Conservation (phyloP, 1,140 invertebrate genomes). For the Neodiprion pinetum region DNA sequence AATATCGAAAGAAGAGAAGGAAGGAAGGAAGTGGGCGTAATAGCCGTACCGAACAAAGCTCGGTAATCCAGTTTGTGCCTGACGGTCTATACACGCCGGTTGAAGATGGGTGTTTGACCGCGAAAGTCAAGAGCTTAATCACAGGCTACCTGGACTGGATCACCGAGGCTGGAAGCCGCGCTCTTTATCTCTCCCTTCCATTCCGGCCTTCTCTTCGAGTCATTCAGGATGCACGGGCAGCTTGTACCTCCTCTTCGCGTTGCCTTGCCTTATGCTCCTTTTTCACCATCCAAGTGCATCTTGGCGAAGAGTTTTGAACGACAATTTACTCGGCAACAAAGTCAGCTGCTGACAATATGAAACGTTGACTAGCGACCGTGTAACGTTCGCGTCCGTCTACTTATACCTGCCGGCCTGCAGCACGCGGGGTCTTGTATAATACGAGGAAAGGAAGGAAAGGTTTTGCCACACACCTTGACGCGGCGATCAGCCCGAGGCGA, state of each 20-base stretch:
- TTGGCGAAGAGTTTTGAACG: too few species aligned
- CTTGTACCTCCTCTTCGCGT: not conserved
- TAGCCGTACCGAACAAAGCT: too few species aligned
- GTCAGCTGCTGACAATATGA: too few species aligned
- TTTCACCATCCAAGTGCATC: too few species aligned
- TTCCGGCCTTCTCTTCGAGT: conserved; percentile 2
- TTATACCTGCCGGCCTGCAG: not conserved
- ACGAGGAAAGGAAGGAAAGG: not conserved
- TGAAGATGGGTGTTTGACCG: conserved; percentile 43
- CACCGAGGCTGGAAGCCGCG: not conserved
- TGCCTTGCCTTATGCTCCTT: too few species aligned
- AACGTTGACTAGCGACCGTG: too few species aligned
- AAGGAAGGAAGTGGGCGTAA: too few species aligned
- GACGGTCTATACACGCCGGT: too few species aligned
- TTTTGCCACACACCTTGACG: conserved; percentile 50
- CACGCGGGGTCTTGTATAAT: not conserved
- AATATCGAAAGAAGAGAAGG: too few species aligned
- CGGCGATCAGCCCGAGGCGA: conserved; percentile 43
- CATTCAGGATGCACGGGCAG: not conserved
- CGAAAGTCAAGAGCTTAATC: conserved; percentile 54
- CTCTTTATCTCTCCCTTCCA: conserved; percentile 9
- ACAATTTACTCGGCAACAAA: too few species aligned
- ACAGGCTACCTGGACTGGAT: conserved; percentile 40
- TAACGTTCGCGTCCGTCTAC: too few species aligned
- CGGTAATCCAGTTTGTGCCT: too few species aligned